Percentiles rank a stretch among this genome's conserved stretches.
phyloP scores from a whole-genome alignment of 2,888 invertebrate genomes.

The Hoplodrina ambigua region DNA sequence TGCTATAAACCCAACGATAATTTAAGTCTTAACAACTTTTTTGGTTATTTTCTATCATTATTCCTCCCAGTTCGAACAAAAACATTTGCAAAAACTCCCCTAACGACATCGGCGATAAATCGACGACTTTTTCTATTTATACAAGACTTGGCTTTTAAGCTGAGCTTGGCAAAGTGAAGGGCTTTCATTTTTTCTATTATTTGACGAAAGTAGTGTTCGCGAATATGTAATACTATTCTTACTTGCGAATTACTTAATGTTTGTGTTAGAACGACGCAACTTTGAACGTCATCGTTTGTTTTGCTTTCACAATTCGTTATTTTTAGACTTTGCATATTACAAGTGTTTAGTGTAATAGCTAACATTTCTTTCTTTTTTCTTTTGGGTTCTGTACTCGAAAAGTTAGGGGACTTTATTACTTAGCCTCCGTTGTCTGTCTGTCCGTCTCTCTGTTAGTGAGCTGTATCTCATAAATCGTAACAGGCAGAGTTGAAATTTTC shows the following conservation, averaged over 20 bases:
- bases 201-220: slow-evolving; percentile 78
- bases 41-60: slow-evolving; percentile 58
- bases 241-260: slow-evolving; percentile 83
- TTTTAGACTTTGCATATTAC: slow-evolving; percentile 69
- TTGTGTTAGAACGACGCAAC: slow-evolving; percentile 80
- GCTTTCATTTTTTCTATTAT: slow-evolving; percentile 66
- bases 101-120: slow-evolving; percentile 72
- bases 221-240: slow-evolving; percentile 80
- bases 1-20: slow-evolving; percentile 41
- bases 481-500: too few species aligned
- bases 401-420: too few species aligned
- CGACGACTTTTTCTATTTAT: slow-evolving; percentile 66
- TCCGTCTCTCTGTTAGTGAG: too few species aligned
- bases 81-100: slow-evolving; percentile 62
- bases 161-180: slow-evolving; percentile 58
- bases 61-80: slow-evolving; percentile 57
- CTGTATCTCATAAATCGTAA: too few species aligned
- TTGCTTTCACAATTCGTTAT: slow-evolving; percentile 83
- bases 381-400: not conserved
- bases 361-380: slow-evolving; percentile 9
- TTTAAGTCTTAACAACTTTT: slow-evolving; percentile 47
- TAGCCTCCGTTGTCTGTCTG: too few species aligned
- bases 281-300: slow-evolving; percentile 78
- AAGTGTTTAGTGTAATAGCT: slow-evolving; percentile 16
- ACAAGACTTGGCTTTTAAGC: slow-evolving; percentile 77